Evolutionary conservation across 2,888 invertebrate species (phyloP), one percentile per base, ranked within the genome.

Genomic region (Lithophane leautieri): DNA sequence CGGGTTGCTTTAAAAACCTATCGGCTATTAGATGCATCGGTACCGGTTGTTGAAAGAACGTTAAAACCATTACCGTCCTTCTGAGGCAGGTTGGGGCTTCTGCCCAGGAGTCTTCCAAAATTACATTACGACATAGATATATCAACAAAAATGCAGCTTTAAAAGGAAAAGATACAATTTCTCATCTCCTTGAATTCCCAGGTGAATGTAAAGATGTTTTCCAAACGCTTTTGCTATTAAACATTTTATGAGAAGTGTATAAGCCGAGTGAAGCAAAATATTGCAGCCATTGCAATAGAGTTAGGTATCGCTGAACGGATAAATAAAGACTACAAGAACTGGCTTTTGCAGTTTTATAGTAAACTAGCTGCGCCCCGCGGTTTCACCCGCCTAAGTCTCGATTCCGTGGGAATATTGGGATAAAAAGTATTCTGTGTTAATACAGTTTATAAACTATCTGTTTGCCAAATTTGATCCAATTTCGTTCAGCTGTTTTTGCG

Each of bases 241-340:
- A 81, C 0, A 76, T 63, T 79, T 76, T 81, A 68, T 63, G 63
- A 63, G 52, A 34, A 19, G 3, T 11, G 50, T 34, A 42, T 81
- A 68, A 14, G 28, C 2, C 2, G 11, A 22, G 2, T 11, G 7
- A 19, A n/a, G 56, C 1, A 76, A 66, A 28, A 67, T 62, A 66
- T 75, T 52, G n/a, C 19, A 52, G 62, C 19, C 7, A 25, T 56
- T 56, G 56, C 50, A 66, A 67, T 50, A 22, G 54, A 56, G 44
- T 54, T 42, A 47, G 34, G 14, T 62, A 34, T 40, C 6, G 25
- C 11, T 40, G 25, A 52, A 52, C 25, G 22, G 22, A n/a, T 79
- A 34, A 34, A 42, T 60, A 44, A 60, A 52, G 12, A 19, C n/a
- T 75, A 14, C 3, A 22, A 28, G 19, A 61, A 22, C 12, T 47